Conservation (phyloP, 2,888 invertebrate species). For the Cerastis leucographa region DNA sequence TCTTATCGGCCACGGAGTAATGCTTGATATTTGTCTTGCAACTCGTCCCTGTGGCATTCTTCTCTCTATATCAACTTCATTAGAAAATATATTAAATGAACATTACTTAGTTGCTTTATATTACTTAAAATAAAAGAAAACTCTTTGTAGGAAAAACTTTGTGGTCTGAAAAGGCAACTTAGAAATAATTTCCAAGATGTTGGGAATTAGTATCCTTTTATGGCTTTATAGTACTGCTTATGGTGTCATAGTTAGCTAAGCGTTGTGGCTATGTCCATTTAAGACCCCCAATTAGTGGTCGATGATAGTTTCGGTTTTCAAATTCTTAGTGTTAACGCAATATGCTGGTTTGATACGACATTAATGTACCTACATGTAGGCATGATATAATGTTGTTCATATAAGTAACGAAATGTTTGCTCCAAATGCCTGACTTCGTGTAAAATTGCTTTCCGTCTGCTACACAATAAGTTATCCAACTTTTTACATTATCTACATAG, state of each 20-base stretch:
- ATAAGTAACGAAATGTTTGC: constrained; percentile 6
- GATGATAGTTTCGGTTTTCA: not conserved
- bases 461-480: constrained; percentile 31
- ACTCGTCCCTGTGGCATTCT: constrained; percentile 78
- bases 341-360: not conserved
- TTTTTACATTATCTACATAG: constrained; percentile 46
- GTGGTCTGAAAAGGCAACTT: not conserved
- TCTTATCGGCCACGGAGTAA: constrained; percentile 83
- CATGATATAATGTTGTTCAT: not conserved
- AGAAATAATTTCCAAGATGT: not conserved
- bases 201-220: too few relatives aligned
- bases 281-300: not conserved
- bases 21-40: constrained; percentile 83
- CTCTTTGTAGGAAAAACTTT: not conserved
- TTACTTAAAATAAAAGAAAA: not conserved
- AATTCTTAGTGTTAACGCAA: not conserved
- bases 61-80: constrained; percentile 80
- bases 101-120: constrained; percentile 19
- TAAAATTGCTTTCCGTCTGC: constrained; percentile 47
- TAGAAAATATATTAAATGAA: constrained; percentile 53
- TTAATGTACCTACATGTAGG: not conserved
- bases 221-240: constrained; percentile 2
- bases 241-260: not conserved
- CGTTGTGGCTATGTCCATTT: not conserved
- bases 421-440: constrained; percentile 23